Conservation (phyloP, 2,797 vertebrate genomes). For the Pseudochromis fuscus region DNA sequence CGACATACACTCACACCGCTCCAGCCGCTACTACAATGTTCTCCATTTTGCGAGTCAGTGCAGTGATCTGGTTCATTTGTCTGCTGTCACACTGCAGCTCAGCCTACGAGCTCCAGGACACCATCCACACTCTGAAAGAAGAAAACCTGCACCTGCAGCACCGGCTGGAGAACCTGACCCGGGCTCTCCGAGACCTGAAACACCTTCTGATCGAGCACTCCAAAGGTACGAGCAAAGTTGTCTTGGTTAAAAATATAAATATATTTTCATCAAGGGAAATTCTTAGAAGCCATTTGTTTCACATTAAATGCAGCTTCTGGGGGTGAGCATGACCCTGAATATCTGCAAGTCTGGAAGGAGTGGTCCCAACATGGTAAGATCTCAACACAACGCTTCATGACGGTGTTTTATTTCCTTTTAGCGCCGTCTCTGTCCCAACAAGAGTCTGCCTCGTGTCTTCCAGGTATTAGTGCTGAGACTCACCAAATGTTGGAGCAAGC, state of each 20-base stretch:
- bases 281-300: not conserved
- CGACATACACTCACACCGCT: not conserved
- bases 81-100: slow-evolving; percentile 48
- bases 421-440: not conserved
- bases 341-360: slow-evolving; percentile 73
- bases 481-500: slow-evolving; percentile 74
- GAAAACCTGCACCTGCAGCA: slow-evolving; percentile 82
- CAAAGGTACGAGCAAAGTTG: slow-evolving; percentile 68
- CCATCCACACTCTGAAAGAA: slow-evolving; percentile 79
- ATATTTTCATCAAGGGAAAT: not conserved
- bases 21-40: slow-evolving; percentile 28
- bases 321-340: slow-evolving; percentile 56
- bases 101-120: slow-evolving; percentile 84
- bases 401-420: not conserved
- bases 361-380: slow-evolving; percentile 78
- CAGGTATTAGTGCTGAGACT: slow-evolving; percentile 77
- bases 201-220: slow-evolving; percentile 79
- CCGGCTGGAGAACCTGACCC: slow-evolving; percentile 82
- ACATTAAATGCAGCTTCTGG: slow-evolving; percentile 51
- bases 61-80: slow-evolving; percentile 50
- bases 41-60: slow-evolving; percentile 36
- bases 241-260: not conserved
- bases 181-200: slow-evolving; percentile 79
- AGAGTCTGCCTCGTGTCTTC: slow-evolving; percentile 27
- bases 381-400: not conserved